Evolutionary conservation across 2,888 invertebrate genomes (phyloP).

Genomic region (Liposcelis brunnea): DNA sequence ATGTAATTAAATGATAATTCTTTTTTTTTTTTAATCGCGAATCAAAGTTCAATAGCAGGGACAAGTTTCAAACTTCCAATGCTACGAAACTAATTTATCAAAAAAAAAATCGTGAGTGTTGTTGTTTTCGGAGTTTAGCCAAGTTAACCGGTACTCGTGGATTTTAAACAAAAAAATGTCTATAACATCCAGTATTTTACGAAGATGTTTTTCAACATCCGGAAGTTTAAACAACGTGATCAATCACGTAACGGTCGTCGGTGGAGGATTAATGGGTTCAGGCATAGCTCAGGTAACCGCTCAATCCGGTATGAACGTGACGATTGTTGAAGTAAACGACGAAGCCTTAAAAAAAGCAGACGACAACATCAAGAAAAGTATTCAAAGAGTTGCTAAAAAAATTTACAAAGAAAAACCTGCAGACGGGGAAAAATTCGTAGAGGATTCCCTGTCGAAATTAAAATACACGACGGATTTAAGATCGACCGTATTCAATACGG

Average conservation of each 20-base stretch:
- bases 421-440: conserved; percentile 27
- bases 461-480: conserved; percentile 25
- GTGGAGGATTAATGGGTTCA: conserved; percentile 39
- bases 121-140: no score
- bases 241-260: conserved; percentile 35
- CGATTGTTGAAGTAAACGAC: conserved; percentile 33
- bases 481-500: conserved; percentile 28
- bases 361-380: conserved; percentile 28
- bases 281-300: conserved; percentile 41
- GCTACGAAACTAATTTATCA: no score
- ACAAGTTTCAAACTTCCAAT: no score
- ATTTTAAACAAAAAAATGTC: no score
- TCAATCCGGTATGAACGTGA: conserved; percentile 34
- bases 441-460: conserved; percentile 26
- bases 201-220: no score
- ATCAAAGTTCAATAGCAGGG: no score
- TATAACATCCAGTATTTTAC: no score
- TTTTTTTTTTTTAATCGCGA: no score
- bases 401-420: conserved; percentile 22
- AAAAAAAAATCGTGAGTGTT: no score
- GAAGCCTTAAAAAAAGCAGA: conserved; percentile 32
- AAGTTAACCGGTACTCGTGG: no score
- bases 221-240: conserved; percentile 18
- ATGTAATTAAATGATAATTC: no score
- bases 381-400: conserved; percentile 37